phyloP scores from a whole-genome alignment of 2,797 vertebrate species.

The Gila robusta region DNA sequence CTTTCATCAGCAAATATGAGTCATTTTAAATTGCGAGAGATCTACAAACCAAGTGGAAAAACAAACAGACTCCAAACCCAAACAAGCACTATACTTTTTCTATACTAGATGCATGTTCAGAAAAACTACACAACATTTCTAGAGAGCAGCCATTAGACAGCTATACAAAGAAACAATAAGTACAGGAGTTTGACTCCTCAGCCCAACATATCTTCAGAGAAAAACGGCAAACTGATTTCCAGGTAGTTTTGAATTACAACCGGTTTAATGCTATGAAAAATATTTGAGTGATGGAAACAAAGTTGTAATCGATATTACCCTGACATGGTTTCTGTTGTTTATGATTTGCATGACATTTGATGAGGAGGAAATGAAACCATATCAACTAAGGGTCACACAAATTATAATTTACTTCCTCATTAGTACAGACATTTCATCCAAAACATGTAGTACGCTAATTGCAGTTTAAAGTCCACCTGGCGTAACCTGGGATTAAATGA shows the following conservation, averaged over 20 bases:
- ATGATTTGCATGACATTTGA: not conserved
- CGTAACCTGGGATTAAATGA: too few species aligned
- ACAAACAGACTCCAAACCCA: not conserved
- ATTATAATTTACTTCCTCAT: slow-evolving; percentile 2
- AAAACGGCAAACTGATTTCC: slow-evolving; percentile 60
- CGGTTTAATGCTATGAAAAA: slow-evolving; percentile 41
- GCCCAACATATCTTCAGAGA: slow-evolving; percentile 63
- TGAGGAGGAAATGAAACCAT: slow-evolving; percentile 20
- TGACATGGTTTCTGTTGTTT: slow-evolving; percentile 3
- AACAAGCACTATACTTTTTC: not conserved
- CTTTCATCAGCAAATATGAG: not conserved
- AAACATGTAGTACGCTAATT: not conserved
- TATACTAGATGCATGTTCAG: slow-evolving; percentile 44
- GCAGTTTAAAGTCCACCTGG: not conserved
- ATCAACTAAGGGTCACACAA: slow-evolving; percentile 19
- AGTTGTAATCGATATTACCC: slow-evolving; percentile 5
- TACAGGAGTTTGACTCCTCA: slow-evolving; percentile 68
- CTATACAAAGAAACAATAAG: slow-evolving; percentile 73
- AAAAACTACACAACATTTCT: slow-evolving; percentile 47
- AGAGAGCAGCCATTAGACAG: slow-evolving; percentile 51
- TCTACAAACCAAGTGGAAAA: slow-evolving; percentile 1
- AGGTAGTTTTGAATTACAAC: slow-evolving; percentile 49
- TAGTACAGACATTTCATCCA: not conserved
- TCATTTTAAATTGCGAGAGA: not conserved
- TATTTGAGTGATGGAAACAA: slow-evolving; percentile 12